A percentile compares a stretch with the other conserved stretches of the same genome.
Evolutionary conservation across 2,113 vertebrate species (phyloP).

Genomic region (Atrichornis clamosus): DNA sequence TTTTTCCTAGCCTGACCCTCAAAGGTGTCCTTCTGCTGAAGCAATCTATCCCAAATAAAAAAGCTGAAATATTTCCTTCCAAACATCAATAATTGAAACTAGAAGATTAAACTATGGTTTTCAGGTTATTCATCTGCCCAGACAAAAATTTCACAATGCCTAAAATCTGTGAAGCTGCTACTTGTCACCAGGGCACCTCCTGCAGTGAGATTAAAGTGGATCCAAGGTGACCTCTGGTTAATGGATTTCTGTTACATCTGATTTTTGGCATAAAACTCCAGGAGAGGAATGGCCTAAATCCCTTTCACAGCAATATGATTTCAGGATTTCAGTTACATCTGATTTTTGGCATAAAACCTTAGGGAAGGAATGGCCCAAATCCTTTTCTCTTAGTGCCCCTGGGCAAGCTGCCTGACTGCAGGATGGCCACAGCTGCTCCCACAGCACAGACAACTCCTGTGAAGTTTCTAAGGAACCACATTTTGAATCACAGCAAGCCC

Average conservation of each 20-base stretch:
- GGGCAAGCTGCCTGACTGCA: background rate
- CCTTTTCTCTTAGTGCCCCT: background rate
- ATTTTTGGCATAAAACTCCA: background rate
- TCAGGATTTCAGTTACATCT: background rate
- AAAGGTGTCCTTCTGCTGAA: background rate
- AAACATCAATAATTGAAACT: background rate
- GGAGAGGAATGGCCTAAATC: background rate
- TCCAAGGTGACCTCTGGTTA: background rate
- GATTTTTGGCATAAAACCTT: background rate
- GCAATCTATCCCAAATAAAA: background rate
- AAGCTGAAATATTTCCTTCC: background rate
- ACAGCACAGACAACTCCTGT: background rate
- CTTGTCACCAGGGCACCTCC: background rate
- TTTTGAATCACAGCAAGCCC: background rate
- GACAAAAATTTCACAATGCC: background rate
- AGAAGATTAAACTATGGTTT: background rate
- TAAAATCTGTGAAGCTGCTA: background rate
- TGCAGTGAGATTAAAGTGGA: fast-evolving
- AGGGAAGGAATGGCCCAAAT: background rate
- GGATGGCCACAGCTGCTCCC: background rate
- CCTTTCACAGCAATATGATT: background rate
- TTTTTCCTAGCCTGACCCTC: background rate
- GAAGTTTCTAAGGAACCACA: background rate
- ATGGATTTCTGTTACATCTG: background rate
- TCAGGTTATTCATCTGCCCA: background rate